These are phyloP conservation scores for Ichneumoninae sp. DNA, from an alignment of 2,888 invertebrate genomes.

Conservation along the genomic window DNA sequence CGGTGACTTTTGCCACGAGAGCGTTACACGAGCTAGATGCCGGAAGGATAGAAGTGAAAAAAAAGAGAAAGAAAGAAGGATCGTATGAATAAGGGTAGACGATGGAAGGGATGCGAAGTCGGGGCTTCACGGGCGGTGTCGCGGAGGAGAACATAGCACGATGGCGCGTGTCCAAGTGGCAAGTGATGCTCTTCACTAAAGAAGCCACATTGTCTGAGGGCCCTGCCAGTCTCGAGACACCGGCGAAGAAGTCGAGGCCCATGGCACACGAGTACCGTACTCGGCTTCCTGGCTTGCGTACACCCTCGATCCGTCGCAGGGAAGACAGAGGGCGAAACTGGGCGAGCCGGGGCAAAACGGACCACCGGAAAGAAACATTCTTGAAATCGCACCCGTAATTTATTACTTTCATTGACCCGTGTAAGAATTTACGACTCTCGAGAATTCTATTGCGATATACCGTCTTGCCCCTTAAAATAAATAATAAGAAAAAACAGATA, in stretches of 20 bases:
- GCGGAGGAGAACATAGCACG: slow-evolving; percentile 25
- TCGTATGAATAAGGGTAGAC: background rate
- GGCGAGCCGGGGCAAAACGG: background rate
- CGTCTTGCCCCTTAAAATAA: too few species aligned
- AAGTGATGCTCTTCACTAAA: slow-evolving; percentile 76
- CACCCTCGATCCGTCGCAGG: background rate
- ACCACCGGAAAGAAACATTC: background rate
- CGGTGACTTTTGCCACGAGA: slow-evolving; percentile 53
- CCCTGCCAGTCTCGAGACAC: slow-evolving; percentile 69
- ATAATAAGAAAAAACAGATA: background rate
- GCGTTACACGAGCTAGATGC: slow-evolving; percentile 29
- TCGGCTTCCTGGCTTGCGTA: slow-evolving; percentile 37
- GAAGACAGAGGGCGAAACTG: background rate
- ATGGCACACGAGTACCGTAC: slow-evolving; percentile 32
- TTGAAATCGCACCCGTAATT: too few species aligned
- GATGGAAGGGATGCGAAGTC: slow-evolving; percentile 28
- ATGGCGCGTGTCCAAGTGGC: slow-evolving; percentile 83
- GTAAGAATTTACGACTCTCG: too few species aligned
- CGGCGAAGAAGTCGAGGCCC: slow-evolving; percentile 18
- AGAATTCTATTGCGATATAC: too few species aligned
- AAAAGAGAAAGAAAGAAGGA: background rate
- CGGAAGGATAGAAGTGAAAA: slow-evolving; percentile 9
- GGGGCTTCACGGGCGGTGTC: slow-evolving; percentile 69
- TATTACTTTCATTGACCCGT: too few species aligned
- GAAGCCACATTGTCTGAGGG: slow-evolving; percentile 74